Conservation (phyloP, 2,113 vertebrate genomes). For the Microcebus tavaratra region DNA sequence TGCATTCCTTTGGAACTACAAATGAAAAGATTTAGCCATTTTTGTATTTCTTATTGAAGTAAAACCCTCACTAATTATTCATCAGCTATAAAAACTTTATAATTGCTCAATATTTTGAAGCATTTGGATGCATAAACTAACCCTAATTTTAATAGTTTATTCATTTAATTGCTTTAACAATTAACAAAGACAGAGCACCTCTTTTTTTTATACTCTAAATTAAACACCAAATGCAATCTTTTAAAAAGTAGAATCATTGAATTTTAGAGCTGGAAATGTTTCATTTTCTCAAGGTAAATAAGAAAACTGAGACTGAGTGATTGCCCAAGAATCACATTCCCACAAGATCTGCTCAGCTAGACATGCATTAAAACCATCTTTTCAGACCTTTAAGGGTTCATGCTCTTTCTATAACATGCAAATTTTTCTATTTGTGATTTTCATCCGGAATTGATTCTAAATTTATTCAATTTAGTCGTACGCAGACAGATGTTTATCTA, state of each 20-base stretch:
- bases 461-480: background rate
- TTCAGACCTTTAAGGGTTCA: background rate
- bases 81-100: constrained; percentile 26
- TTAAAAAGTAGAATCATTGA: constrained; percentile 29
- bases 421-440: background rate
- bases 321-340: background rate
- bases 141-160: constrained; percentile 38
- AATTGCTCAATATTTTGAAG: constrained; percentile 41
- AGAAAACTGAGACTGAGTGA: background rate
- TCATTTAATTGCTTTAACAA: constrained; percentile 36
- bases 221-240: constrained; percentile 31
- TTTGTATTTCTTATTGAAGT: constrained; percentile 29
- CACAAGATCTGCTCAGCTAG: background rate
- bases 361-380: background rate
- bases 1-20: background rate
- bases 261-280: constrained; percentile 8
- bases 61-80: constrained; percentile 50
- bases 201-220: constrained; percentile 14
- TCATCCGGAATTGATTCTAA: background rate
- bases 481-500: background rate
- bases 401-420: background rate
- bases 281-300: constrained; percentile 53
- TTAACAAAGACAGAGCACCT: background rate
- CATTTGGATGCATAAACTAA: background rate
- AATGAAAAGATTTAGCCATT: constrained; percentile 49